phyloP scores from a whole-genome alignment of 2,797 vertebrate species.

The Darevskia mixta region DNA sequence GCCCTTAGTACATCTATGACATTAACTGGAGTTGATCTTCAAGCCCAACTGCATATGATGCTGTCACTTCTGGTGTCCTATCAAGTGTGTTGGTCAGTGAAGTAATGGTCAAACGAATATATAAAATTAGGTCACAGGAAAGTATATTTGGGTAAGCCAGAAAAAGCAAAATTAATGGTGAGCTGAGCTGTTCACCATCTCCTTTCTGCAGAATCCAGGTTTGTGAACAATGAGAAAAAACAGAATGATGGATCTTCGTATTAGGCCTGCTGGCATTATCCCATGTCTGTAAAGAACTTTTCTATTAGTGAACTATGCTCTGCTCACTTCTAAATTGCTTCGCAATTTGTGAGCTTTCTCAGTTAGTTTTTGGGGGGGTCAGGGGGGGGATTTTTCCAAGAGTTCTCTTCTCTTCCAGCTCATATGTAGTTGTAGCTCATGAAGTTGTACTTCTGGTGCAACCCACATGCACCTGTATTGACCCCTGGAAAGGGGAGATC shows the following conservation, averaged over 20 bases:
- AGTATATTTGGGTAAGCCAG: neutral
- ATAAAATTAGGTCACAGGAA: slow-evolving; percentile 52
- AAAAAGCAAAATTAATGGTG: slow-evolving; percentile 14
- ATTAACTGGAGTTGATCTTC: slow-evolving; percentile 74
- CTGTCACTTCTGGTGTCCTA: slow-evolving; percentile 58
- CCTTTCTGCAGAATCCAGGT: neutral
- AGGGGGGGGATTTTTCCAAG: neutral
- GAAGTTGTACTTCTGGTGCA: neutral
- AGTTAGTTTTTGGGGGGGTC: neutral
- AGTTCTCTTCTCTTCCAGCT: neutral
- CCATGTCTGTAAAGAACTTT: neutral
- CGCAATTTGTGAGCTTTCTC: slow-evolving; percentile 1
- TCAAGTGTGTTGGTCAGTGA: slow-evolving; percentile 53
- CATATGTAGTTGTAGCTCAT: neutral
- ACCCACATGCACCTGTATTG: neutral
- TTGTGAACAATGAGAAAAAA: neutral
- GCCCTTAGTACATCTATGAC: slow-evolving; percentile 69
- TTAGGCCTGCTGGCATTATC: neutral
- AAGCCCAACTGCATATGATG: slow-evolving; percentile 60
- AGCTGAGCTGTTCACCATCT: neutral
- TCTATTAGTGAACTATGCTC: neutral
- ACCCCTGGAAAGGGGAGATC: too few relatives aligned
- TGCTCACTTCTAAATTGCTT: neutral
- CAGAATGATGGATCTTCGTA: neutral
- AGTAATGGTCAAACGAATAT: slow-evolving; percentile 63